These are phyloP conservation scores for Sphaeridia pumilis DNA, from an alignment of 2,888 invertebrate species.

Conservation along the genomic window DNA sequence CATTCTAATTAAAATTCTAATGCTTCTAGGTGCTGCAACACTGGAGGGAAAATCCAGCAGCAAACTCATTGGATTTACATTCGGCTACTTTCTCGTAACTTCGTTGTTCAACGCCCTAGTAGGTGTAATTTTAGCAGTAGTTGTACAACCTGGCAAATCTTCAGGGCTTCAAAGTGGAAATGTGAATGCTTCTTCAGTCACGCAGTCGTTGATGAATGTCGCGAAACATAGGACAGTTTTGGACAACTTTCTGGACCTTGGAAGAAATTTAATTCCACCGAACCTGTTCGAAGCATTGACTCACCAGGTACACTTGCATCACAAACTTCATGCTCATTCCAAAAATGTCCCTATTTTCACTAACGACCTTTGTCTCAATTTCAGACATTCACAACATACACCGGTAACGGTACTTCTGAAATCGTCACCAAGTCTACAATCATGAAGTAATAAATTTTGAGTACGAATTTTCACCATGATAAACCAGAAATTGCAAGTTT, in stretches of 20 bases:
- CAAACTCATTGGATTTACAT: slow-evolving; percentile 64
- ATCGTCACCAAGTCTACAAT: no score
- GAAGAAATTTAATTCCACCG: slow-evolving; percentile 50
- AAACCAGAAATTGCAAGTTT: no score
- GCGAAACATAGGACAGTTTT: slow-evolving; percentile 42
- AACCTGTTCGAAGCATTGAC: slow-evolving; percentile 33
- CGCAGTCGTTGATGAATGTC: slow-evolving; percentile 5
- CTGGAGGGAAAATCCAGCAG: slow-evolving; percentile 76
- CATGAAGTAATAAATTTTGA: no score
- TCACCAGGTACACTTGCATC: slow-evolving; percentile 25
- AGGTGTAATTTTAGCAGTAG: slow-evolving; percentile 57
- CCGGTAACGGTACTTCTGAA: no score
- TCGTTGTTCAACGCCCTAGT: slow-evolving; percentile 68
- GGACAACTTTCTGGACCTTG: slow-evolving; percentile 79
- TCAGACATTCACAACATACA: neutral
- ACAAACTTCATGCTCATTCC: neutral
- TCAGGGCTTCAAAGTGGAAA: neutral
- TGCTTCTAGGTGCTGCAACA: slow-evolving; percentile 61
- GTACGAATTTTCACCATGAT: no score
- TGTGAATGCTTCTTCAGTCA: slow-evolving; percentile 9
- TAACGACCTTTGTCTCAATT: neutral
- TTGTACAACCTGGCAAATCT: slow-evolving; percentile 67
- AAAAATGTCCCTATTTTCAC: neutral
- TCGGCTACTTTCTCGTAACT: slow-evolving; percentile 66
- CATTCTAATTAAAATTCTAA: no score